These are phyloP conservation scores for Chirona hameri DNA, from an alignment of 2,888 invertebrate genomes.

Conservation along the genomic window DNA sequence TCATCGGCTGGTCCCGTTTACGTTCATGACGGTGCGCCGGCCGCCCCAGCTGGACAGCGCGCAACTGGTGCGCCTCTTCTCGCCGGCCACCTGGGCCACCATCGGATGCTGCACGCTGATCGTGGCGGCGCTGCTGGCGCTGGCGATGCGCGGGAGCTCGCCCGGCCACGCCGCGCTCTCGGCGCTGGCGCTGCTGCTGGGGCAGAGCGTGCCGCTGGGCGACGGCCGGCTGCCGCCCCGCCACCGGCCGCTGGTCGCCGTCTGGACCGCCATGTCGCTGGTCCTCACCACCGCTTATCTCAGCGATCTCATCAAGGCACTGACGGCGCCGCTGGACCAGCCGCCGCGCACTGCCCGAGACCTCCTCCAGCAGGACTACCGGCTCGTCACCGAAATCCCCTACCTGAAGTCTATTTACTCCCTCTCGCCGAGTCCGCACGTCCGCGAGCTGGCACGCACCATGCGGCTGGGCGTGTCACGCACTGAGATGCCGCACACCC, in stretches of 20 bases:
- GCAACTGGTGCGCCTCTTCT: neutral
- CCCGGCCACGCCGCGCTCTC: neutral
- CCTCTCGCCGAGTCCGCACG: neutral
- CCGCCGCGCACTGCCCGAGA: neutral
- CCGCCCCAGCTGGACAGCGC: neutral
- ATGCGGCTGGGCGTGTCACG: neutral
- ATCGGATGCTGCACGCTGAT: neutral
- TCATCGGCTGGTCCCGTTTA: neutral
- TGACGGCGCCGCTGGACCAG: neutral
- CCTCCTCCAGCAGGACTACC: neutral
- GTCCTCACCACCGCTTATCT: neutral
- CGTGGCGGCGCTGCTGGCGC: neutral
- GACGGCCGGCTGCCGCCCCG: neutral
- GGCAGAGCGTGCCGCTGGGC: neutral
- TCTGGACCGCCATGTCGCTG: neutral
- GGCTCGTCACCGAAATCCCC: neutral
- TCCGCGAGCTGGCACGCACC: neutral
- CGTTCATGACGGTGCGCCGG: neutral
- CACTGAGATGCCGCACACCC: too few species aligned
- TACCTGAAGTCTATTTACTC: neutral
- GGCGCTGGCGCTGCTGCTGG: slow-evolving; percentile 1
- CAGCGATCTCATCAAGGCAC: neutral
- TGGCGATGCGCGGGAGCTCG: neutral
- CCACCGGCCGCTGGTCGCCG: neutral
- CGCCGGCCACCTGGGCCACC: neutral